These are phyloP conservation scores for Anhinga anhinga DNA, from an alignment of 2,113 vertebrate genomes.

Conservation along the genomic window DNA sequence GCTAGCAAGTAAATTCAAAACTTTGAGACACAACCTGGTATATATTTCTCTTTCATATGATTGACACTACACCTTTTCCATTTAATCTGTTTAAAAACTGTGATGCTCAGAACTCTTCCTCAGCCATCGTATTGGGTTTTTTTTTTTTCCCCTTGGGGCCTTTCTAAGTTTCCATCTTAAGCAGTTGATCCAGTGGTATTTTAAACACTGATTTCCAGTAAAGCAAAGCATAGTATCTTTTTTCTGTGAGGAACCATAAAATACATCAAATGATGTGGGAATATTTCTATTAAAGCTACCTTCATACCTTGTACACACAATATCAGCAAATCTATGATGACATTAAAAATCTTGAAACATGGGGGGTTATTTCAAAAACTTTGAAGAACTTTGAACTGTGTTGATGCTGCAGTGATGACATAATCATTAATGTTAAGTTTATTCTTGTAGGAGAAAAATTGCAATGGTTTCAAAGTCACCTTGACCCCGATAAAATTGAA, in stretches of 20 bases:
- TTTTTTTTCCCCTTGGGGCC: neutral
- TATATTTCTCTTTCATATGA: neutral
- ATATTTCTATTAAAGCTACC: neutral
- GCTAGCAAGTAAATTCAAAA: neutral
- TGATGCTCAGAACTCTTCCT: neutral
- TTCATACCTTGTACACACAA: neutral
- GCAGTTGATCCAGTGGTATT: neutral
- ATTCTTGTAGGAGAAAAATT: constrained; percentile 89
- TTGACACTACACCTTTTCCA: neutral
- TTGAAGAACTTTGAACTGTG: neutral
- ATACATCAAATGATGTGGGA: neutral
- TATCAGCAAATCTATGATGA: neutral
- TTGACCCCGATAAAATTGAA: constrained; percentile 79
- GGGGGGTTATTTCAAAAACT: neutral
- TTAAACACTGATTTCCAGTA: neutral
- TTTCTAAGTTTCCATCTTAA: neutral
- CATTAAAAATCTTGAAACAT: neutral
- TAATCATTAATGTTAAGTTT: neutral
- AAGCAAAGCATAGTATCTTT: fast-evolving
- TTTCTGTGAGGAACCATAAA: neutral
- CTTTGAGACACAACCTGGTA: neutral
- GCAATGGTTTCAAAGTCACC: constrained; percentile 90
- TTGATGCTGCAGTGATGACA: neutral
- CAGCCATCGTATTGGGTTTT: neutral
- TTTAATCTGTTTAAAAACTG: neutral